Evolutionary conservation across 1,140 invertebrate species (phyloP).

Genomic region (Drosophila persimilis): DNA sequence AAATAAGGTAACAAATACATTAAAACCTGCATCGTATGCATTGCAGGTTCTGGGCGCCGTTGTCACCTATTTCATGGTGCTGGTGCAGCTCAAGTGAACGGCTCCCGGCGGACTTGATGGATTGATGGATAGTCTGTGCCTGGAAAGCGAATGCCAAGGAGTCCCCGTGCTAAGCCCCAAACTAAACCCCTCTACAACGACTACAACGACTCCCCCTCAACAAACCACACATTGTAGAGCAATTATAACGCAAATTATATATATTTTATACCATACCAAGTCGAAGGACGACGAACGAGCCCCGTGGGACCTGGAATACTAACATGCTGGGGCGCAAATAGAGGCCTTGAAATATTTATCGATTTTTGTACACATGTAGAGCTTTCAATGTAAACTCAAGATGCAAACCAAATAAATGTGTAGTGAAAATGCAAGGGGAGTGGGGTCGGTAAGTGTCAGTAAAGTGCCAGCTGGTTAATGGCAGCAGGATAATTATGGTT

Average conservation of each 20-base stretch:
- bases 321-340: slow-evolving; percentile 10
- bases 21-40: slow-evolving; percentile 14
- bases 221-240: slow-evolving; percentile 31
- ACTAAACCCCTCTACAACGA: slow-evolving; percentile 9
- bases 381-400: slow-evolving; percentile 56
- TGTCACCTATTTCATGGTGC: slow-evolving; percentile 95
- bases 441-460: not conserved
- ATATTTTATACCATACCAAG: slow-evolving; percentile 35
- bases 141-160: slow-evolving; percentile 47
- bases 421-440: slow-evolving; percentile 35
- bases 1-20: slow-evolving; percentile 17
- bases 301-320: slow-evolving; percentile 16
- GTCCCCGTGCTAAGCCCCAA: slow-evolving; percentile 28
- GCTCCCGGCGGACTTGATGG: slow-evolving; percentile 29
- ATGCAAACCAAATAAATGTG: slow-evolving; percentile 59
- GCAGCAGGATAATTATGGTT: too few relatives aligned
- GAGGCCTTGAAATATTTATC: slow-evolving; percentile 42
- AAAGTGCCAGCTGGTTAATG: not conserved
- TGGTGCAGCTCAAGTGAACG: slow-evolving; percentile 91
- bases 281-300: slow-evolving; percentile 11
- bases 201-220: slow-evolving; percentile 5
- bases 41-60: slow-evolving; percentile 91
- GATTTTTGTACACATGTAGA: slow-evolving; percentile 55
- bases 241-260: slow-evolving; percentile 50
- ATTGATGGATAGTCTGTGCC: slow-evolving; percentile 44